Percentiles rank a stretch among this genome's conserved stretches.
phyloP scores from a whole-genome alignment of 2,113 vertebrate species.

The Crocuta crocuta region DNA sequence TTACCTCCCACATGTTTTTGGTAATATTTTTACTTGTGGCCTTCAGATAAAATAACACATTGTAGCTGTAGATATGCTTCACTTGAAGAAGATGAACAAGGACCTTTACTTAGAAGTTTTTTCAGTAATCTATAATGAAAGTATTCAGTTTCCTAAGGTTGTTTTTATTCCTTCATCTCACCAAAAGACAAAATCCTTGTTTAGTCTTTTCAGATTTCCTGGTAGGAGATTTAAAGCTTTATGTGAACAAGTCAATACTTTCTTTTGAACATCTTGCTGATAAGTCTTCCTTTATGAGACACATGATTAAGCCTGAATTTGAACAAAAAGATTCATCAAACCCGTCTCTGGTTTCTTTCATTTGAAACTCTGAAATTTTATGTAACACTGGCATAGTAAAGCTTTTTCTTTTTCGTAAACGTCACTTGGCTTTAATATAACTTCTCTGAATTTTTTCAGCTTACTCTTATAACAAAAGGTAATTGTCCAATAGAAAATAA shows the following conservation, averaged over 20 bases:
- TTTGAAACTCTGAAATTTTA: conserved; percentile 43
- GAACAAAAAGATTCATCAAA: conserved; percentile 62
- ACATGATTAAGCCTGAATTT: conserved; percentile 65
- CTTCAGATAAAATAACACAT: conserved; percentile 30
- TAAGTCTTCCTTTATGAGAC: conserved; percentile 66
- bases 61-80: background rate
- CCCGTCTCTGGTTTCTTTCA: conserved; percentile 59
- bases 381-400: background rate
- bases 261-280: conserved; percentile 72
- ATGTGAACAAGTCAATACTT: conserved; percentile 70
- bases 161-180: conserved; percentile 68
- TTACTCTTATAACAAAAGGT: background rate
- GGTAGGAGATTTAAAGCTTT: conserved; percentile 72
- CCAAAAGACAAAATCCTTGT: conserved; percentile 66
- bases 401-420: conserved; percentile 41
- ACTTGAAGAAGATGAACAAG: conserved; percentile 50
- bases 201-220: conserved; percentile 69
- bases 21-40: conserved; percentile 31
- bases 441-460: background rate
- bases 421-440: background rate
- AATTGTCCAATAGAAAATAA: background rate
- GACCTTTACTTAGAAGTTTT: conserved; percentile 54
- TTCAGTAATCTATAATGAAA: conserved; percentile 62
- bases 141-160: conserved; percentile 31
- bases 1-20: background rate